Evolutionary conservation across 2,888 invertebrate genomes (phyloP).

Genomic region (Drosophila acutilabella): DNA sequence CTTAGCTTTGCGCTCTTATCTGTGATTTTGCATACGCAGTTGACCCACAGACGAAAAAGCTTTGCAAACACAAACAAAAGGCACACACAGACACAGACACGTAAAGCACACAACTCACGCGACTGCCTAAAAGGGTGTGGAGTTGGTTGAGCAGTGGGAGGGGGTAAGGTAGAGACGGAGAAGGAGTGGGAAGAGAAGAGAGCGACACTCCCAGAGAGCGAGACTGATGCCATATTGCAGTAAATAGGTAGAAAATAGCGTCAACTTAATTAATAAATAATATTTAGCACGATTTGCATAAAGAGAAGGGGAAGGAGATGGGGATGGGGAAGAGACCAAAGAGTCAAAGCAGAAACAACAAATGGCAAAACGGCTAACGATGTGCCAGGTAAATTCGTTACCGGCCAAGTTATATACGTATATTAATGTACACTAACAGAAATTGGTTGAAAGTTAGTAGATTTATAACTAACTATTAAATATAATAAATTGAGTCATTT

Average conservation of each 20-base stretch:
- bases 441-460: no score
- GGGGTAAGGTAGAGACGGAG: neutral
- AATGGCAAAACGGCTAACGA: constrained; percentile 22
- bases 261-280: constrained; percentile 81
- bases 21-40: constrained; percentile 47
- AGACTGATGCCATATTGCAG: constrained; percentile 34
- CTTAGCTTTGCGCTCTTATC: constrained; percentile 10
- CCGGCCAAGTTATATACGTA: constrained; percentile 16
- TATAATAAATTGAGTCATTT: no score
- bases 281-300: constrained; percentile 71
- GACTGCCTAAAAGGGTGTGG: constrained; percentile 22
- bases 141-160: neutral
- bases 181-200: neutral
- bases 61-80: constrained; percentile 43
- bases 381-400: constrained; percentile 26
- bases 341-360: constrained; percentile 8
- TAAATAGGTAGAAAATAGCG: constrained; percentile 62
- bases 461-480: no score
- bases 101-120: constrained; percentile 49
- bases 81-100: constrained; percentile 1
- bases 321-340: constrained; percentile 17
- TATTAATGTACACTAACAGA: neutral
- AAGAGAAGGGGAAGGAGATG: constrained; percentile 7
- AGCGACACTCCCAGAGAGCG: constrained; percentile 61
- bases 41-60: constrained; percentile 58